phyloP scores from a whole-genome alignment of 2,888 invertebrate genomes.

The Lasioglossum malachurum region DNA sequence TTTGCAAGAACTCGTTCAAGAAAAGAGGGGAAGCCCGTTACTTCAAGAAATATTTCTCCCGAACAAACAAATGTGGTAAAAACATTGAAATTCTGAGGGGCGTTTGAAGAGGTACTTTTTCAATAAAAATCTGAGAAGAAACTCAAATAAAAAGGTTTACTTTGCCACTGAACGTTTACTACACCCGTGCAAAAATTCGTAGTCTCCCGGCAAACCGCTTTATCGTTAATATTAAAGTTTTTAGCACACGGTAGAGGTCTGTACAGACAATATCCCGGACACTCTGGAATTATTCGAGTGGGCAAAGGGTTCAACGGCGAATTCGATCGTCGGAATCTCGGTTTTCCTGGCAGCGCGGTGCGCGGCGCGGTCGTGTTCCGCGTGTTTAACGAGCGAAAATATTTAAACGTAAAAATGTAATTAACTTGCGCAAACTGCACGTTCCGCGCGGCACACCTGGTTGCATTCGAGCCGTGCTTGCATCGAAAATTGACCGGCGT shows the following conservation, averaged over 20 bases:
- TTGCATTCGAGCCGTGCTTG: neutral
- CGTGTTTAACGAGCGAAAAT: conserved; percentile 36
- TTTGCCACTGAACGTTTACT: neutral
- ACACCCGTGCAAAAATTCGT: neutral
- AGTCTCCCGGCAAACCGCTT: neutral
- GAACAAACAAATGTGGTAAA: neutral
- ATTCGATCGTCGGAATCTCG: conserved; percentile 31
- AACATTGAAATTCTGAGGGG: neutral
- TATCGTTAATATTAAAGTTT: neutral
- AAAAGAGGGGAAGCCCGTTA: neutral
- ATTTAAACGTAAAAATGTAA: conserved; percentile 39
- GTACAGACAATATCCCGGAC: neutral
- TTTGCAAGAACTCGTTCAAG: neutral
- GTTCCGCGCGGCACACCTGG: neutral
- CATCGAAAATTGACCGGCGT: conserved; percentile 12
- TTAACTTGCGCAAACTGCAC: conserved; percentile 32
- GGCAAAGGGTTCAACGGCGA: neutral
- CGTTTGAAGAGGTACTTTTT: neutral
- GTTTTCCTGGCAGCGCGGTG: neutral
- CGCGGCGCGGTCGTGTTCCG: neutral
- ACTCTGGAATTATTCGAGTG: neutral
- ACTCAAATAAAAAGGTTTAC: neutral
- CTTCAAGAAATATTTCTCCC: neutral
- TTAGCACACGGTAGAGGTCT: neutral
- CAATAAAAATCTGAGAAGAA: neutral